Percentiles rank a stretch among this genome's conserved stretches.
phyloP scores from a whole-genome alignment of 2,797 vertebrate species.

The Lindbergichthys nudifrons region DNA sequence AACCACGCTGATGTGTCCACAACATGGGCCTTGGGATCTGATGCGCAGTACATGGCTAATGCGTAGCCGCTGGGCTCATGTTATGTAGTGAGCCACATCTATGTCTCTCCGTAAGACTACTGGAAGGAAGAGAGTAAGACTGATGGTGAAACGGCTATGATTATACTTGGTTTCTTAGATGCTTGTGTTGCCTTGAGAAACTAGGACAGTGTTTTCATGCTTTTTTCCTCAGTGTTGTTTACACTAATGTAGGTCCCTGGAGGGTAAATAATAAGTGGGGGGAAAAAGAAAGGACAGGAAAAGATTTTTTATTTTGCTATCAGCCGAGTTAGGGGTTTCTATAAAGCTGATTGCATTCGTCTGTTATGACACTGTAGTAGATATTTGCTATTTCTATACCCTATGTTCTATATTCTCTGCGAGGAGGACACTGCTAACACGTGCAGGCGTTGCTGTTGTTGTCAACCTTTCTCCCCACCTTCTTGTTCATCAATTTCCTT shows the following conservation, averaged over 20 bases:
- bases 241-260: slow-evolving; percentile 89
- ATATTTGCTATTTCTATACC: slow-evolving; percentile 43
- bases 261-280: slow-evolving; percentile 78
- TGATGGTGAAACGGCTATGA: slow-evolving; percentile 59
- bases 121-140: slow-evolving; percentile 50
- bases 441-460: slow-evolving; percentile 21
- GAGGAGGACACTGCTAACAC: slow-evolving; percentile 21
- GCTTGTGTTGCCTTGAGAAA: slow-evolving; percentile 76
- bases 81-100: slow-evolving; percentile 53
- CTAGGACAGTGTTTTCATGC: slow-evolving; percentile 80
- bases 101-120: slow-evolving; percentile 42
- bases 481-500: slow-evolving; percentile 55
- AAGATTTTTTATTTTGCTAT: slow-evolving; percentile 91
- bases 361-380: slow-evolving; percentile 76
- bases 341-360: slow-evolving; percentile 85
- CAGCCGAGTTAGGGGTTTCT: slow-evolving; percentile 85
- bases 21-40: slow-evolving; percentile 49
- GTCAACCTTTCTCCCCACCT: slow-evolving; percentile 16
- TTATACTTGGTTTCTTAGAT: slow-evolving; percentile 74
- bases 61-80: slow-evolving; percentile 61
- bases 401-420: slow-evolving; percentile 35
- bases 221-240: slow-evolving; percentile 89
- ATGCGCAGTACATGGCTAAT: slow-evolving; percentile 55
- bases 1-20: slow-evolving; percentile 53
- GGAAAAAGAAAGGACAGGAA: slow-evolving; percentile 61